These are phyloP conservation scores for Sebastes ruberrimus DNA, from an alignment of 2,797 vertebrate species.

Conservation along the genomic window DNA sequence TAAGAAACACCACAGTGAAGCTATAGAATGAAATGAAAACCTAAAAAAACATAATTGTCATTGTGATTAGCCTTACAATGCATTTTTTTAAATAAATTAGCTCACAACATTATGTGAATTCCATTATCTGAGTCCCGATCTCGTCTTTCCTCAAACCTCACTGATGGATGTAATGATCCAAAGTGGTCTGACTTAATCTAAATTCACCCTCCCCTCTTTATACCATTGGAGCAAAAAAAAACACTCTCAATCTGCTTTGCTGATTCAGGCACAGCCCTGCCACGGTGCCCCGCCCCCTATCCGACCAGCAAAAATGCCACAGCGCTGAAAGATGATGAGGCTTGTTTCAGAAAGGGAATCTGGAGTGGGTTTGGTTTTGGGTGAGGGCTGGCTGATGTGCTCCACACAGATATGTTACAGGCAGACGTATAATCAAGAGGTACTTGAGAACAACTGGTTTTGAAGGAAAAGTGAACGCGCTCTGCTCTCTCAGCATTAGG, in stretches of 20 bases:
- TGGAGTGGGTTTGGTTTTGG: conserved; percentile 35
- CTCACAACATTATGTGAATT: conserved; percentile 16
- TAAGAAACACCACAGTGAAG: too few species aligned
- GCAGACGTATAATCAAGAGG: conserved; percentile 67
- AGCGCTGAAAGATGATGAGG: conserved; percentile 52
- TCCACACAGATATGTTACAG: conserved; percentile 65
- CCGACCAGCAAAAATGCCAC: not conserved
- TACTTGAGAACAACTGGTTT: conserved; percentile 65
- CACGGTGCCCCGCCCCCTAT: not conserved
- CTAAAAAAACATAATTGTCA: not conserved
- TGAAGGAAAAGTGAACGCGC: conserved; percentile 61
- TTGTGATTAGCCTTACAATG: not conserved
- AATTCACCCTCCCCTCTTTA: conserved; percentile 75
- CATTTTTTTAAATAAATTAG: not conserved
- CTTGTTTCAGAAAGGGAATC: conserved; percentile 55
- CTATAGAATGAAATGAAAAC: too few species aligned
- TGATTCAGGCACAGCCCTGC: conserved; percentile 32
- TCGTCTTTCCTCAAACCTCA: not conserved
- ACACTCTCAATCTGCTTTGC: conserved; percentile 45
- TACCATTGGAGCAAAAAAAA: conserved; percentile 61
- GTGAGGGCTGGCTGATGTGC: conserved; percentile 21
- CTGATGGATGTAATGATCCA: conserved; percentile 31
- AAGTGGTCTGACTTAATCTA: conserved; percentile 33
- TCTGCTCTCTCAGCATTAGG: conserved; percentile 45
- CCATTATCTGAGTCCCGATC: not conserved